Conservation (phyloP, 1,140 invertebrate species). For the Anadara kagoshimensis region DNA sequence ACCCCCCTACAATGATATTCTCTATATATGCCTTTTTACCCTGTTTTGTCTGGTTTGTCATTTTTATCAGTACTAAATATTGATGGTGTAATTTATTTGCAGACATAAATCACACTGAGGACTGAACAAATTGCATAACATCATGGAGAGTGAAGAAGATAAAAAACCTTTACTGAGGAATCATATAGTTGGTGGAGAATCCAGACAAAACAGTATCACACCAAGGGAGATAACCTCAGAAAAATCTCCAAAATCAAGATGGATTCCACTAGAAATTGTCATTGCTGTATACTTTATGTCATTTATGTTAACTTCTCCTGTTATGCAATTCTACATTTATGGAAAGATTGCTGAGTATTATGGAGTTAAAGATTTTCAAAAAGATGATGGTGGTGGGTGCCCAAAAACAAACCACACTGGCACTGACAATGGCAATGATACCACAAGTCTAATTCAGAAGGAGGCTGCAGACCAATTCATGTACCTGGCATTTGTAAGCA, state of each 20-base stretch:
- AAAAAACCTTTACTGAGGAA: too few relatives aligned
- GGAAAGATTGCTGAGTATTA: slow-evolving; percentile 16
- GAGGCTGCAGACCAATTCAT: slow-evolving; percentile 18
- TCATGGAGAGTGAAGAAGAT: too few relatives aligned
- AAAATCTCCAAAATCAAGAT: neutral
- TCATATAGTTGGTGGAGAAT: too few relatives aligned
- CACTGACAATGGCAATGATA: neutral
- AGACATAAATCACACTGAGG: too few relatives aligned
- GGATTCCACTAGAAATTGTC: slow-evolving; percentile 23
- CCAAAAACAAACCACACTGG: neutral
- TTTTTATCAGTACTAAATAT: too few relatives aligned
- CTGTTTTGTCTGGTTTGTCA: too few relatives aligned
- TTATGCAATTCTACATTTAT: slow-evolving; percentile 27
- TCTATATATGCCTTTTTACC: too few relatives aligned
- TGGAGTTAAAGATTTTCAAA: slow-evolving; percentile 10
- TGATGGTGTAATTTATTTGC: too few relatives aligned
- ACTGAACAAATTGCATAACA: too few relatives aligned
- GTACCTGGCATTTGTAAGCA: slow-evolving; percentile 23
- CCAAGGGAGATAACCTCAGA: too few relatives aligned
- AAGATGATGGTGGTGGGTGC: neutral
- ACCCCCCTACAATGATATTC: too few relatives aligned
- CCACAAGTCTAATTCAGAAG: slow-evolving; percentile 10
- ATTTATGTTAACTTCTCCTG: neutral
- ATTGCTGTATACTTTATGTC: slow-evolving; percentile 16
- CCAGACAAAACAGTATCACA: too few relatives aligned